Evolutionary conservation across 2,888 invertebrate species (phyloP).

Genomic region (Lithodes maja): DNA sequence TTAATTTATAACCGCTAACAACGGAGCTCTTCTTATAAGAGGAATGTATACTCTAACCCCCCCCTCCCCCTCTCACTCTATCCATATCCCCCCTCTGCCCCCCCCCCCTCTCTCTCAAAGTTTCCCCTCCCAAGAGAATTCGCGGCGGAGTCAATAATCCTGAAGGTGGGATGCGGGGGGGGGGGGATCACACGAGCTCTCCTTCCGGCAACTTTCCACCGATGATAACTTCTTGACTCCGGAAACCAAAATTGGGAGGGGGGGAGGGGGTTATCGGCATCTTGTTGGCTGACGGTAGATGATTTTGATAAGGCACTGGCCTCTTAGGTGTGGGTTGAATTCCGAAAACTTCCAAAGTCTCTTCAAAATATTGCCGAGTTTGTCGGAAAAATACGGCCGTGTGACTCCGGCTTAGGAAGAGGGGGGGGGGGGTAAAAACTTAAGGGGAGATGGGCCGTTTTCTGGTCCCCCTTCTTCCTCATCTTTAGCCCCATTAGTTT

Average conservation of each 20-base stretch:
- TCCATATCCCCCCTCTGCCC: neutral
- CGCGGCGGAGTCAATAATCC: constrained; percentile 41
- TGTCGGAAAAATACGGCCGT: too few relatives aligned
- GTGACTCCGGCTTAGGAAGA: too few relatives aligned
- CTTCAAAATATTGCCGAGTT: too few relatives aligned
- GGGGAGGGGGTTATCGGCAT: neutral
- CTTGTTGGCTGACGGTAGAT: neutral
- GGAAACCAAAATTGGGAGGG: neutral
- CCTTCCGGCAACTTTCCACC: too few relatives aligned
- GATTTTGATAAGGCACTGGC: neutral
- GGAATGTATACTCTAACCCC: neutral
- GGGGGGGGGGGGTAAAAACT: too few relatives aligned
- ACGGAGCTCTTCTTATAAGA: too few relatives aligned
- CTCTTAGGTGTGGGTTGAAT: neutral
- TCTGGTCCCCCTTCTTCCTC: too few relatives aligned
- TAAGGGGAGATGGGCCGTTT: too few relatives aligned
- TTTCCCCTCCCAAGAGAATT: constrained; percentile 35
- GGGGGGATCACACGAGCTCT: neutral
- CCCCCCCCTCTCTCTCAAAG: constrained; percentile 1
- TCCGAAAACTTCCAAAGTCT: neutral
- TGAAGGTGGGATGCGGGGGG: constrained; percentile 11
- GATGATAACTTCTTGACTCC: neutral
- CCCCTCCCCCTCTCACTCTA: neutral
- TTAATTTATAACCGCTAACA: too few relatives aligned
- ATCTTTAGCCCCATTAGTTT: too few relatives aligned